Evolutionary conservation across 2,797 vertebrate genomes (phyloP).

Genomic region (Pipistrellus pipistrellus): DNA sequence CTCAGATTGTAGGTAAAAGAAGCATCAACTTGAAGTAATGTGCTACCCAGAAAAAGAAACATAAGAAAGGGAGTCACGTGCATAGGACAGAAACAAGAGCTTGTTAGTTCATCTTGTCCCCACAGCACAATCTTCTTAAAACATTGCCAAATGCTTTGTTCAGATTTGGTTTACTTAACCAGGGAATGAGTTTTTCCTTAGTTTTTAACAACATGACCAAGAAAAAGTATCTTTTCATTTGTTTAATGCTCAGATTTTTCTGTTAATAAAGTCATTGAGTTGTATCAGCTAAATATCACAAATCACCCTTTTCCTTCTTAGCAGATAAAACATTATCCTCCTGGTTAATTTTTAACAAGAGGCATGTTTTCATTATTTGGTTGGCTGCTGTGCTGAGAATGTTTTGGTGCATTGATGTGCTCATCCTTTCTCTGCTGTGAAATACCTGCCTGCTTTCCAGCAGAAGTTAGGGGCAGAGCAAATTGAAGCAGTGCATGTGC

Average conservation of each 20-base stretch:
- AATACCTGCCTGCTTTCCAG: neutral
- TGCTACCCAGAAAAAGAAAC: neutral
- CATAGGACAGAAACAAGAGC: neutral
- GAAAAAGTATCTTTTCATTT: neutral
- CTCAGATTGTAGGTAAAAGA: neutral
- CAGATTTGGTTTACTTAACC: neutral
- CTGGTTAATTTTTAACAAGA: neutral
- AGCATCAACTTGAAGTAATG: neutral
- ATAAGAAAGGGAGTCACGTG: neutral
- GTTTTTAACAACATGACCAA: constrained; percentile 21
- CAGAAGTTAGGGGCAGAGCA: neutral
- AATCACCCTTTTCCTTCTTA: neutral
- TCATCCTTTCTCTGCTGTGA: neutral
- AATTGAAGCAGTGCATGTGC: neutral
- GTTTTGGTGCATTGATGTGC: neutral
- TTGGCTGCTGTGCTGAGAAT: neutral
- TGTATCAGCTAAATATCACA: neutral
- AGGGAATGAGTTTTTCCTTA: neutral
- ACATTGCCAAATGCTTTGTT: neutral
- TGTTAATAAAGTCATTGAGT: neutral
- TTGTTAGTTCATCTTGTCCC: neutral
- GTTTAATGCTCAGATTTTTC: neutral
- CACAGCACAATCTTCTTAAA: constrained; percentile 13
- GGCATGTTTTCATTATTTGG: neutral
- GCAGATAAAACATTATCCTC: neutral